phyloP scores from a whole-genome alignment of 2,113 vertebrate genomes.

The Cnemophilus loriae region DNA sequence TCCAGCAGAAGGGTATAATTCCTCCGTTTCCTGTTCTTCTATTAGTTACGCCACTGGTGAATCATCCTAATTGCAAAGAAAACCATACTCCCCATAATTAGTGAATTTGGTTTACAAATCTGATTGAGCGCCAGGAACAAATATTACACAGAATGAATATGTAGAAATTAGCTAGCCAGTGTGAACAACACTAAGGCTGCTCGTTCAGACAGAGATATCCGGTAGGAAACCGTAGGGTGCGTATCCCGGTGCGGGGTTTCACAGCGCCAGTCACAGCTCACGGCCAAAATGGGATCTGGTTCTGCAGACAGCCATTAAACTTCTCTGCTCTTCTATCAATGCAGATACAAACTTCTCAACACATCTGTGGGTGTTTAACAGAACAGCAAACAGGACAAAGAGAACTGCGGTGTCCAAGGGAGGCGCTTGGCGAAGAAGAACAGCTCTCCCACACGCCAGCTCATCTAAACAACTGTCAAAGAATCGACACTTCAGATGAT shows the following conservation, averaged over 20 bases:
- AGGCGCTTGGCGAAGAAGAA: not conserved
- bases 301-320: not conserved
- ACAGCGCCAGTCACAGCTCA: not conserved
- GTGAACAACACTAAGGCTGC: not conserved
- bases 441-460: not conserved
- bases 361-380: not conserved
- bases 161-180: not conserved
- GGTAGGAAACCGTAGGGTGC: not conserved
- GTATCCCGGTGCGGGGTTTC: not conserved
- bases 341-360: not conserved
- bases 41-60: constrained; percentile 4
- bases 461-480: not conserved
- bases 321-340: not conserved
- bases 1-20: not conserved
- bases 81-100: not conserved
- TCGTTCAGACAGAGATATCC: not conserved
- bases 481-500: rapidly evolving
- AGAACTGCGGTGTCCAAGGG: not conserved
- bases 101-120: constrained; percentile 45
- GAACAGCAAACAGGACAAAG: not conserved
- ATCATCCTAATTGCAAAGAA: constrained; percentile 42
- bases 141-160: not conserved
- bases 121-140: not conserved
- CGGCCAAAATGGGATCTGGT: not conserved
- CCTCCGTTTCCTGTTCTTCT: constrained; percentile 1